Conservation (phyloP, 2,888 invertebrate genomes). For the Thecophora atra region DNA sequence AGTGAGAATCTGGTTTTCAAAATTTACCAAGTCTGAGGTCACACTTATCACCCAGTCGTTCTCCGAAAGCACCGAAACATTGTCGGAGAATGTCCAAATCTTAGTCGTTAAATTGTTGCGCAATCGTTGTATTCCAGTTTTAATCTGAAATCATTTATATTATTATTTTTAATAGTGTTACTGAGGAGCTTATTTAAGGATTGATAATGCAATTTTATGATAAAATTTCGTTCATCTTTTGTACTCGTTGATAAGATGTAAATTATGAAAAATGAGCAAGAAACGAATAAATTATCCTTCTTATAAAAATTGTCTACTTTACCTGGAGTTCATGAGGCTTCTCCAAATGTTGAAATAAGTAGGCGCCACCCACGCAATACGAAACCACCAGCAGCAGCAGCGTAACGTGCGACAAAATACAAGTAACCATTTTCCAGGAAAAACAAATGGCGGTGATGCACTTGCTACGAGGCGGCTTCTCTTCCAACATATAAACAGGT, state of each 20-base stretch:
- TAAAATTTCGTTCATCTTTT: too few species aligned
- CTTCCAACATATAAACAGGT: slow-evolving; percentile 60
- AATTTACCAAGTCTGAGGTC: slow-evolving; percentile 70
- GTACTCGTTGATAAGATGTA: too few species aligned
- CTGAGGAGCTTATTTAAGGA: too few species aligned
- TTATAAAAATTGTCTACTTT: slow-evolving; percentile 28
- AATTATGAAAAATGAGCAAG: too few species aligned
- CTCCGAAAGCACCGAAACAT: slow-evolving; percentile 71
- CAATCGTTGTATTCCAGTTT: slow-evolving; percentile 76
- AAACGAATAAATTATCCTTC: too few species aligned
- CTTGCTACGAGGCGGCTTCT: slow-evolving; percentile 60
- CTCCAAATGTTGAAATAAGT: slow-evolving; percentile 83
- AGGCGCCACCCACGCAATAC: slow-evolving; percentile 89
- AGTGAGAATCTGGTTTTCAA: slow-evolving; percentile 77
- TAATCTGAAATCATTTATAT: slow-evolving; percentile 70
- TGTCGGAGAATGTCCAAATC: slow-evolving; percentile 76
- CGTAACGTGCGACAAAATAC: slow-evolving; percentile 88
- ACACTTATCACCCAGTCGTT: slow-evolving; percentile 84
- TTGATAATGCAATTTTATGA: too few species aligned
- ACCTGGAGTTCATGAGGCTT: slow-evolving; percentile 79
- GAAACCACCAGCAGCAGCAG: slow-evolving; percentile 87
- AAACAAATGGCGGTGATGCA: slow-evolving; percentile 64
- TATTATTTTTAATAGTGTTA: too few species aligned
- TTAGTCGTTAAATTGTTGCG: slow-evolving; percentile 80
- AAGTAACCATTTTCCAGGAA: slow-evolving; percentile 82